phyloP scores from a whole-genome alignment of 2,797 vertebrate genomes.

The Aphelocoma californica region DNA sequence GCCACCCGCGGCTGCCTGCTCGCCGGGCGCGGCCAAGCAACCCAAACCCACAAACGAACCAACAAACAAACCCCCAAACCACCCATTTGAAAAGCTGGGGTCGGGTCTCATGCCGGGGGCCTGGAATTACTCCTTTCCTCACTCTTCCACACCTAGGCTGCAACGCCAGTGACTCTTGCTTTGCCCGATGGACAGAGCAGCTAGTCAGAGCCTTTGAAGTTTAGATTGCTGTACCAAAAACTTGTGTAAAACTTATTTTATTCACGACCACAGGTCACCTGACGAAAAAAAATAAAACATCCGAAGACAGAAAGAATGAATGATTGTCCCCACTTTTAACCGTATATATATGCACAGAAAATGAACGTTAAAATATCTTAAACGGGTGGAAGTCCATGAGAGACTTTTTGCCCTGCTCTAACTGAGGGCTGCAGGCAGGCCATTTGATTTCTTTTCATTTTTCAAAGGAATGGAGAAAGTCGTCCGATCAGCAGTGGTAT shows the following conservation, averaged over 20 bases:
- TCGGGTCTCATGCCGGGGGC: not conserved
- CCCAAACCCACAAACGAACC: not conserved
- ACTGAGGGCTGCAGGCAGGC: not conserved
- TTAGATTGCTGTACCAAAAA: not conserved
- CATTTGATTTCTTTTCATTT: constrained; percentile 8
- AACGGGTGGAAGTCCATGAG: not conserved
- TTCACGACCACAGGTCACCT: not conserved
- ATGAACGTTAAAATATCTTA: not conserved
- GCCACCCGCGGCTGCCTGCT: not conserved
- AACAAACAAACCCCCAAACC: too few species aligned
- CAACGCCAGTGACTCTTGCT: not conserved
- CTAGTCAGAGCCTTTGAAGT: not conserved
- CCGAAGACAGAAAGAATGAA: not conserved
- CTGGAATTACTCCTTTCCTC: not conserved
- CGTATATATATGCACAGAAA: not conserved
- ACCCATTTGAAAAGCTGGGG: not conserved
- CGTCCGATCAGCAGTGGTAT: not conserved
- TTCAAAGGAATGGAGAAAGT: constrained; percentile 9
- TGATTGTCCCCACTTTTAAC: not conserved
- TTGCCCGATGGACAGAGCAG: not conserved
- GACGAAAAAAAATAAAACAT: not conserved
- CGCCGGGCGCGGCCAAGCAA: not conserved
- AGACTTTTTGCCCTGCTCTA: not conserved
- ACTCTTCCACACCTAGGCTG: rapidly evolving
- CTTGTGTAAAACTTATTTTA: not conserved